These are phyloP conservation scores for Glossophaga mutica DNA, from an alignment of 2,797 vertebrate species.

Conservation along the genomic window DNA sequence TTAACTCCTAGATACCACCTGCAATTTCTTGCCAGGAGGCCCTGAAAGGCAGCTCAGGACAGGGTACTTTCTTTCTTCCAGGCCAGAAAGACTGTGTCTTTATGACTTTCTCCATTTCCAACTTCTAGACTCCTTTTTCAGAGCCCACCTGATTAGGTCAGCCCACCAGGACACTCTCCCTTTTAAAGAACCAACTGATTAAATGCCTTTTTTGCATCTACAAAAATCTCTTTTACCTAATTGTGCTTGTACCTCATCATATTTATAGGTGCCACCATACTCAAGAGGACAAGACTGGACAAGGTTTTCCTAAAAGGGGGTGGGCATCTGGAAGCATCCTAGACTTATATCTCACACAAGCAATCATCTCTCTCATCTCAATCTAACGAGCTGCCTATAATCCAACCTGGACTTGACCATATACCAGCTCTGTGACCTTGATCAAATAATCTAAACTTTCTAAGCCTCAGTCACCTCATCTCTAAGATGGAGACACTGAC, in stretches of 20 bases:
- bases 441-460: background rate
- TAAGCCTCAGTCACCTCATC: background rate
- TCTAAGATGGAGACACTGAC: background rate
- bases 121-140: background rate
- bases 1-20: background rate
- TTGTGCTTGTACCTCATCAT: background rate
- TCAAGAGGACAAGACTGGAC: background rate
- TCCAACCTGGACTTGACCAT: background rate
- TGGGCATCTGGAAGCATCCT: background rate
- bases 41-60: background rate
- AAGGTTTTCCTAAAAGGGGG: background rate
- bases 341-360: background rate
- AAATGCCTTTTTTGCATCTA: constrained; percentile 7
- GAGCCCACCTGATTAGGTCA: background rate
- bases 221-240: background rate
- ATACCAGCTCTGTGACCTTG: background rate
- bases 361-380: background rate
- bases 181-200: background rate
- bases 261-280: background rate
- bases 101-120: background rate
- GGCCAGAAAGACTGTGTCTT: background rate
- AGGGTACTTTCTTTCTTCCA: background rate
- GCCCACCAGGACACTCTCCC: background rate
- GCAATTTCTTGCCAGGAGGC: background rate
- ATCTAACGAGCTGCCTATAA: background rate